A percentile compares a stretch with the other conserved stretches of the same genome.
Conservation (phyloP, 1,140 invertebrate genomes). For the Zaprionus camerounensis region DNA sequence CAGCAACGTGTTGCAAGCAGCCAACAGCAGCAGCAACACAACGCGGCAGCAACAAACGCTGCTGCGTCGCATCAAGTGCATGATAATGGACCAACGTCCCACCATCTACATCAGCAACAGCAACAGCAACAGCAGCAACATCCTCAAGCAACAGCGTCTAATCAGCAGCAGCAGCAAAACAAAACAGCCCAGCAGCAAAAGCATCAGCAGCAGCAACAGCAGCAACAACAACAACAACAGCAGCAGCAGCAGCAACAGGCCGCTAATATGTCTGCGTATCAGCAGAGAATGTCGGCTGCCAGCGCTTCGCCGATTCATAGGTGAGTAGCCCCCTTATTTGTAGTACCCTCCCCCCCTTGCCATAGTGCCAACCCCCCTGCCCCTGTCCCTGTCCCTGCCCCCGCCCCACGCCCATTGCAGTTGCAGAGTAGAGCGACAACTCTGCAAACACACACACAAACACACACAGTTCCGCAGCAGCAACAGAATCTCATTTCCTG, state of each 20-base stretch:
- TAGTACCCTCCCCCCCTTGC: background rate
- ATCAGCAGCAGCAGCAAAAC: conserved; percentile 69
- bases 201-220: conserved; percentile 52
- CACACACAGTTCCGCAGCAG: conserved; percentile 55
- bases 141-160: conserved; percentile 65
- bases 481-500: conserved; percentile 64
- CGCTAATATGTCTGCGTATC: conserved; percentile 83
- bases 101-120: conserved; percentile 68
- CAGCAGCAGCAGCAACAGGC: conserved; percentile 65
- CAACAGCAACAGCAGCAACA: conserved; percentile 43
- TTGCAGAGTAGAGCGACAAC: background rate
- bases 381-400: background rate
- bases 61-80: conserved; percentile 67
- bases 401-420: background rate
- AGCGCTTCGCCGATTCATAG: conserved; percentile 83
- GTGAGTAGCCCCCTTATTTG: conserved; percentile 56
- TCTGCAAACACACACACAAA: conserved; percentile 5
- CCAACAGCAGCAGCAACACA: conserved; percentile 69
- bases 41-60: conserved; percentile 57
- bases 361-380: background rate
- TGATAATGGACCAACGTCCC: conserved; percentile 83
- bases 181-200: conserved; percentile 54
- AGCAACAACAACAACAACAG: conserved; percentile 42
- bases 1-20: conserved; percentile 70
- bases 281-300: conserved; percentile 74